Evolutionary conservation across 2,888 invertebrate genomes (phyloP), one percentile per base, ranked within the genome.

Genomic region (Spisula subtruncata): DNA sequence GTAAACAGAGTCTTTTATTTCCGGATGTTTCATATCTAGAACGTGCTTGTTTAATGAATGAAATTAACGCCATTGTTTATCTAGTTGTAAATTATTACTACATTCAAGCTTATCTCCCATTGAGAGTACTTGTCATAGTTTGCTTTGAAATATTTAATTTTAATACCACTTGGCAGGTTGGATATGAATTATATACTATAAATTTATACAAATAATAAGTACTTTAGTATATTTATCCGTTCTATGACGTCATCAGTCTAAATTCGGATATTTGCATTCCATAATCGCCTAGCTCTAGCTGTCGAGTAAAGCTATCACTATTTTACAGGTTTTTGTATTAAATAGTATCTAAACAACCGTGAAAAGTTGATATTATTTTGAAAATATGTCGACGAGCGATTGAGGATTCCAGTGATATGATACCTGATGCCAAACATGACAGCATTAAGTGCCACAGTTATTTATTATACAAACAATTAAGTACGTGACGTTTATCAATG

Each of bases 261-360:
- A 75, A 75, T 75, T 32, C 75, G 75, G 35, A 75, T 75, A 75
- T 35, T 75, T 32, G 75, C 75, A 75, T 75, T 18, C 75, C 75
- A 35, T 16, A 14, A 14, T 75, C 35, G 32, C 75, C 1, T 75
- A 75, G 75, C 75, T 75, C 75, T 75, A 35, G 25, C 4, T 75
- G 35, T 35, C 29, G 32, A 35, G 75, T 35, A 75, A 18, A 75
- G 32, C 75, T 75, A 75, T 75, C 32, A 10, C 5, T 35, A 29
- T 75, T 75, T 75, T 32, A 32, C 32, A 75, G 5, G 18, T 4
- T 18, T 1, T 60, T 25, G n/a, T 60, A 25, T 60, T 4, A 14
- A 32, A 75, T 32, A 1, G 29, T 6, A 32, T 25, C 60, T 66
- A 25, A 25, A 66, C 60, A 66, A n/a, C 25, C 60, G 60, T 25